Evolutionary conservation across 2,113 vertebrate species (phyloP).

Genomic region (Lichenostomus cassidix): DNA sequence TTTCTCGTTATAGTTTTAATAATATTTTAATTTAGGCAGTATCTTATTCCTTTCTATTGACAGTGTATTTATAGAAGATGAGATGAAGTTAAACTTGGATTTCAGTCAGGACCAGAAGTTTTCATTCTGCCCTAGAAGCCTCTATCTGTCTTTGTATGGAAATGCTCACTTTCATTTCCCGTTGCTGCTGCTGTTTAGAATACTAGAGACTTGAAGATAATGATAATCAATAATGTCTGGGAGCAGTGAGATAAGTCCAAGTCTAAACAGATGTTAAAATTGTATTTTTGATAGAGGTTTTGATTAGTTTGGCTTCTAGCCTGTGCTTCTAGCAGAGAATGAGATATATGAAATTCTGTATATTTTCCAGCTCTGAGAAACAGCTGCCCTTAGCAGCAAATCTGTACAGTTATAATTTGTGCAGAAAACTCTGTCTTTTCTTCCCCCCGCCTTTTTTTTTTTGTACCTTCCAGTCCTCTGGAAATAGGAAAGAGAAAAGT

Average conservation of each 20-base stretch:
- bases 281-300: conserved; percentile 50
- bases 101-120: neutral
- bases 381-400: neutral
- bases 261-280: conserved; percentile 53
- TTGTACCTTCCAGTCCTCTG: neutral
- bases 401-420: neutral
- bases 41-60: neutral
- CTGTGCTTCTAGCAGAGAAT: neutral
- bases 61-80: neutral
- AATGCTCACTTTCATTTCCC: conserved; percentile 43
- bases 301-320: conserved; percentile 27
- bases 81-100: neutral
- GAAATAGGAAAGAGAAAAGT: conserved; percentile 5
- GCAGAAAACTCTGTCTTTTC: neutral
- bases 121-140: neutral
- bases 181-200: neutral
- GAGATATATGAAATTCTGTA: neutral
- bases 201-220: conserved; percentile 27
- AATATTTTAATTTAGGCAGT: neutral
- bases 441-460: neutral
- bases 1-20: conserved; percentile 27
- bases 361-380: conserved; percentile 28
- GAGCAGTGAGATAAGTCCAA: conserved; percentile 42
- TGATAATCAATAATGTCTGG: conserved; percentile 52
- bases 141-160: neutral